These are phyloP conservation scores for Allobates femoralis DNA, from an alignment of 2,797 vertebrate genomes.

Conservation along the genomic window DNA sequence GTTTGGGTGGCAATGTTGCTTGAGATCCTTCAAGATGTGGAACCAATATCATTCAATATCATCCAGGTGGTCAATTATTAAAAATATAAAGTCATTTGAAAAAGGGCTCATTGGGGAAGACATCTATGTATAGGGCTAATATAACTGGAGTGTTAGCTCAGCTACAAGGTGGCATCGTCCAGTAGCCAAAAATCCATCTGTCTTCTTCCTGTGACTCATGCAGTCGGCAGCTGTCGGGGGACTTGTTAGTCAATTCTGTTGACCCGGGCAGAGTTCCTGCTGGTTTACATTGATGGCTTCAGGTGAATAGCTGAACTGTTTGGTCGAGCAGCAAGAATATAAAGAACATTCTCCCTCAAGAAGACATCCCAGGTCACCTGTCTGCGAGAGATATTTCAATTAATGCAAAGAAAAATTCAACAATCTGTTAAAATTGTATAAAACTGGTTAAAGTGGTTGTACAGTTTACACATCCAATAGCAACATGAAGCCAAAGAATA, in stretches of 20 bases:
- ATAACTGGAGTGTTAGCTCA: neutral
- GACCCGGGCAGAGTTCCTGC: neutral
- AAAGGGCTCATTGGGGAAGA: slow-evolving; percentile 45
- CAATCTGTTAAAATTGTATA: neutral
- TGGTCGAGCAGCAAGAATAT: slow-evolving; percentile 89
- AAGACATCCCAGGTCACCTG: slow-evolving; percentile 86
- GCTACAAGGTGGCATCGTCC: slow-evolving; percentile 8
- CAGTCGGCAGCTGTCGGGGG: neutral
- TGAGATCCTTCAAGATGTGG: slow-evolving; percentile 12
- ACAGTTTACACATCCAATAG: no score
- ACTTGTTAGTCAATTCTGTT: neutral
- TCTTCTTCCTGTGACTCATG: slow-evolving; percentile 2
- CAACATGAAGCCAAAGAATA: no score
- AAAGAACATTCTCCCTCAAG: slow-evolving; percentile 87
- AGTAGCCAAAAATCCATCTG: neutral
- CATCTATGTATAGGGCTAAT: slow-evolving; percentile 22
- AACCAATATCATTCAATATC: neutral
- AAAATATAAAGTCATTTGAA: slow-evolving; percentile 49
- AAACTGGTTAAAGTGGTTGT: neutral
- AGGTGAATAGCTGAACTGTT: slow-evolving; percentile 93
- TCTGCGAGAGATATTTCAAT: slow-evolving; percentile 71
- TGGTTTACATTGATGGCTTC: slow-evolving; percentile 82
- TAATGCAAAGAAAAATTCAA: neutral
- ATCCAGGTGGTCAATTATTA: slow-evolving; percentile 9
- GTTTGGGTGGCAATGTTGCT: neutral